A percentile compares a stretch with the other conserved stretches of the same genome.
Evolutionary conservation across 2,888 invertebrate genomes (phyloP).

Genomic region (Cyclophora punctaria): DNA sequence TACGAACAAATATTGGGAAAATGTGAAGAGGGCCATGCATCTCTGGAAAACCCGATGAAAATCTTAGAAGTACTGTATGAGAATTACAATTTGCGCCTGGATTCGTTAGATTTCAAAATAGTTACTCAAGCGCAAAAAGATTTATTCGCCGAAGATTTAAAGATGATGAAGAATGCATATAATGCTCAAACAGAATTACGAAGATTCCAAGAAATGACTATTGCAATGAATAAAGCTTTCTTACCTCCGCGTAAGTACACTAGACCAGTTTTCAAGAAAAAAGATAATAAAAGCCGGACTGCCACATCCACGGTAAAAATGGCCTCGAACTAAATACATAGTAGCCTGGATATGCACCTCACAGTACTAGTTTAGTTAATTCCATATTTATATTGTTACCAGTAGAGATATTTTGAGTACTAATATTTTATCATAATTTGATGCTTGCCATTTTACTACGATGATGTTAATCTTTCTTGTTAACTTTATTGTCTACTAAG

Average conservation of each 20-base stretch:
- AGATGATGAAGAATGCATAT: constrained; percentile 59
- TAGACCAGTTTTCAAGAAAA: constrained; percentile 44
- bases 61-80: constrained; percentile 65
- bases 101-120: constrained; percentile 57
- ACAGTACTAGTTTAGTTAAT: too few species aligned
- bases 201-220: constrained; percentile 61
- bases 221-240: constrained; percentile 64
- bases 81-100: constrained; percentile 57
- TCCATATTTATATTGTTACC: too few species aligned
- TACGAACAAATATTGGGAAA: constrained; percentile 66
- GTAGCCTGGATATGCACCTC: too few species aligned
- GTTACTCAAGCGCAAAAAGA: constrained; percentile 60
- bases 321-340: too few species aligned
- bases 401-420: too few species aligned
- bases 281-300: constrained; percentile 47
- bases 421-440: too few species aligned
- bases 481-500: too few species aligned
- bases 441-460: too few species aligned
- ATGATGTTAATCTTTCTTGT: too few species aligned
- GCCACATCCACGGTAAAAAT: constrained; percentile 1
- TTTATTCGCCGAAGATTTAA: constrained; percentile 61
- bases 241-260: constrained; percentile 46
- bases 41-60: constrained; percentile 61
- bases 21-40: constrained; percentile 64
- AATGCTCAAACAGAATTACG: constrained; percentile 56